Evolutionary conservation across 64 coral and sea anemone species (phyloP).

Genomic region (Cladopsammia gracilis): DNA sequence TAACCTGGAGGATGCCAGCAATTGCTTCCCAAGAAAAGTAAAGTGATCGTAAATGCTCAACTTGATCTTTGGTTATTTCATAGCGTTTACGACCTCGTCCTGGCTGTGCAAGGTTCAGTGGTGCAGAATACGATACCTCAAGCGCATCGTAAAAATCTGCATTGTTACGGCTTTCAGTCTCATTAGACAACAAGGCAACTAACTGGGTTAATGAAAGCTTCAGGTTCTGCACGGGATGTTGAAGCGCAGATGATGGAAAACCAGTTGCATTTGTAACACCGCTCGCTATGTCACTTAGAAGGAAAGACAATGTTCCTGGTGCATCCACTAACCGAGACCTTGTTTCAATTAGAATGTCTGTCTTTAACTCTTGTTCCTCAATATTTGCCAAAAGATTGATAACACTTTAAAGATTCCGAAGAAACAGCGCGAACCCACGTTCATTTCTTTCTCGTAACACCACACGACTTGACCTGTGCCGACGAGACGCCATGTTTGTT

Average conservation of each 20-base stretch:
- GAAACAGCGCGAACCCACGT: constrained; percentile 15
- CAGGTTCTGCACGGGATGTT: constrained; percentile 42
- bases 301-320: constrained; percentile 27
- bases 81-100: constrained; percentile 42
- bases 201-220: constrained; percentile 20
- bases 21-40: constrained; percentile 88
- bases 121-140: constrained; percentile 4
- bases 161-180: not conserved
- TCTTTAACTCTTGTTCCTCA: not conserved
- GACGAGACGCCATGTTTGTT: no score
- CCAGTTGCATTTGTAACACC: constrained; percentile 35
- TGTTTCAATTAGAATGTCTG: constrained; percentile 9
- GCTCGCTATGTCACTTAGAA: constrained; percentile 14
- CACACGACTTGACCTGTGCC: not conserved
- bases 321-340: constrained; percentile 62
- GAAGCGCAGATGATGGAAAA: constrained; percentile 11
- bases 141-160: not conserved
- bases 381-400: not conserved
- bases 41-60: constrained; percentile 68
- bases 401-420: constrained; percentile 30
- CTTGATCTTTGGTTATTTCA: constrained; percentile 50
- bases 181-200: not conserved
- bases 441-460: constrained; percentile 55
- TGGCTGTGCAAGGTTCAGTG: constrained; percentile 30
- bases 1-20: constrained; percentile 54